Evolutionary conservation across 2,113 vertebrate species (phyloP), one percentile per base, ranked within the genome.

Genomic region (Salvelinus sp.): DNA sequence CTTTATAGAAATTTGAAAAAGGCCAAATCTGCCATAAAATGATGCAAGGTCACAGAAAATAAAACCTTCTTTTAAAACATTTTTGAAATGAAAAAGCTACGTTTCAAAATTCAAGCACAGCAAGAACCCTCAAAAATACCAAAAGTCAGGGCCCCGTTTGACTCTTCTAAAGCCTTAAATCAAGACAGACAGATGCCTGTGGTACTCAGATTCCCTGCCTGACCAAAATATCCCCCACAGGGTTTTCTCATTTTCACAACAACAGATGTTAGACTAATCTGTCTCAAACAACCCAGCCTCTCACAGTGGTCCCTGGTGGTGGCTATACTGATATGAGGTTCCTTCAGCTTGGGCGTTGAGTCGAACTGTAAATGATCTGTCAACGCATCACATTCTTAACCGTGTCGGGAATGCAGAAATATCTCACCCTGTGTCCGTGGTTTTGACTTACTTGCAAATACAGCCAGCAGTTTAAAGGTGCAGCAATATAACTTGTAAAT

Each of bases 221-320:
- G 7, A 44, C 38, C 9, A 44, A 44, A 44, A 44, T 44, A 44
- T 12, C 38, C 38, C 38, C 7, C 38, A 38, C 38, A 38, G 9
- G 38, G 38, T 44, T 44, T 38, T 30, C 50, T 68, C 3, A 4
- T 25, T 64, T 22, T 57, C 23, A 57, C 73, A 74, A 50, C 3
- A 13, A 7, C 81, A 85, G 38, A 85, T 79, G 76, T 54, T 70
- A 72, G 72, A 84, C 71, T 54, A 47, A 54, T 79, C 2, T 2
- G 28, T 69, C 14, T 10, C 67, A n/a, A 69, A 69, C 30, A n/a
- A 4, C 7, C 27, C n/a, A 44, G 10, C 33, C 6, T 20, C 68
- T 38, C 38, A 10, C 68, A 23, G 64, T 30, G 28, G 47, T 65
- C 18, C 64, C 62, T 75, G 75, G 62, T 44, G 13, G 6, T 6